Base-by-base conservation (phyloP, 2,888 invertebrate species). In the Hemithea aestivaria region DNA sequence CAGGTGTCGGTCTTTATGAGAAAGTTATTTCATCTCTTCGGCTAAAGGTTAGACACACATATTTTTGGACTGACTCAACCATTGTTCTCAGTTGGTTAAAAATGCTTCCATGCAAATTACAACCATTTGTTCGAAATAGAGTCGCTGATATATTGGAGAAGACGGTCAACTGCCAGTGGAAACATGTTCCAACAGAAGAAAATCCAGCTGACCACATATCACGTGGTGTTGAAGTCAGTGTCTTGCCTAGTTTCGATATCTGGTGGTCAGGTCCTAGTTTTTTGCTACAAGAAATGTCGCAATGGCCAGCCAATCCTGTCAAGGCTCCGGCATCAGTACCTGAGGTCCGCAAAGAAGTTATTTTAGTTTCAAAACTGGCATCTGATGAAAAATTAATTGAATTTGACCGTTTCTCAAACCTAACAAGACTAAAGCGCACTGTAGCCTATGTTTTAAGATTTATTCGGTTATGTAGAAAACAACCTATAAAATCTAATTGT, bases 161-260 rank as follows among this genome's bases (percentile, higher is more conserved):
- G 10, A 21, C 20, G n/a, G 27, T 4, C 2, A 27, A 20, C 4
- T 27, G 35, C 20, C 20, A 20, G 2, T 55, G 51, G 54, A 16
- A 48, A 10, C 46, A 62, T 33, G 56, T 63, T 4, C 56, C 58
- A 4, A 51, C 56, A 0, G 10, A 35, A 6, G 12, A 33, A 2
- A 60, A 61, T 25, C 58, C 63, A 1, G 57, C 56, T 1, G 59
- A 63, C 37, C 29, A 51, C 2, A 35, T 50, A 24, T 53, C 56
- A 8, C 51, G 58, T 0, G 58, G 57, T 2, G 34, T 53, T 1
- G 36, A 31, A 6, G 42, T 45, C 11, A 34, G 40, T 9, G 1
- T 11, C 0, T 25, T 57, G 2, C 10, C 11, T n/a, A 7, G 22
- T 7, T 28, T 22, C 1, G 2, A 20, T 0, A 29, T 58, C 11